phyloP scores from a whole-genome alignment of 2,113 vertebrate genomes.

The Stigmatopora argus region DNA sequence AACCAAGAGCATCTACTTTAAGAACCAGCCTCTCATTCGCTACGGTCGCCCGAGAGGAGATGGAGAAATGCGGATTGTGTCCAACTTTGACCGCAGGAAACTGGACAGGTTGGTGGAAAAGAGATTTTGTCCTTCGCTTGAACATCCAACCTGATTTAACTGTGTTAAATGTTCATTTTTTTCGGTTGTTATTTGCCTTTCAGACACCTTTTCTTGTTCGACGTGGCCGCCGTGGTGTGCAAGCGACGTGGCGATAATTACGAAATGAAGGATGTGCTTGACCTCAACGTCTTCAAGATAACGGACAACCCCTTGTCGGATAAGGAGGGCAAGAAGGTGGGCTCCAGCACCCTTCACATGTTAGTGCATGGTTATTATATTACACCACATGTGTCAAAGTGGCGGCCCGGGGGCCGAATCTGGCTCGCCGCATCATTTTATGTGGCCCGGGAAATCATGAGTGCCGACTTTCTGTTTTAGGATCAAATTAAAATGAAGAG shows the following conservation, averaged over 20 bases:
- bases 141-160: too few relatives aligned
- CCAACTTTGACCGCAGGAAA: conserved; percentile 82
- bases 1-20: neutral
- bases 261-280: conserved; percentile 93
- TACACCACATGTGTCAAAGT: too few relatives aligned
- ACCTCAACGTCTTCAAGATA: conserved; percentile 88
- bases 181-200: neutral
- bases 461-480: too few relatives aligned
- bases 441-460: too few relatives aligned
- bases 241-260: conserved; percentile 91
- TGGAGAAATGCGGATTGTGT: conserved; percentile 81
- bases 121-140: neutral
- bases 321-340: conserved; percentile 88
- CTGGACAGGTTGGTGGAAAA: conserved; percentile 78
- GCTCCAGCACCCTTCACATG: neutral
- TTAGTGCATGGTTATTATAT: neutral
- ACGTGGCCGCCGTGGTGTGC: conserved; percentile 85
- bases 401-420: too few relatives aligned
- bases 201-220: conserved; percentile 93
- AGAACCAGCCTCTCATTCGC: conserved; percentile 82
- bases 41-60: conserved; percentile 89
- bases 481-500: too few relatives aligned
- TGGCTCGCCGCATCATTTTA: too few relatives aligned
- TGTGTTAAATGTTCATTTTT: too few relatives aligned
- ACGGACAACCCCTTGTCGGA: conserved; percentile 87